Evolutionary conservation across 2,888 invertebrate genomes (phyloP), one percentile per base, ranked within the genome.

Genomic region (Monopis laevigella): DNA sequence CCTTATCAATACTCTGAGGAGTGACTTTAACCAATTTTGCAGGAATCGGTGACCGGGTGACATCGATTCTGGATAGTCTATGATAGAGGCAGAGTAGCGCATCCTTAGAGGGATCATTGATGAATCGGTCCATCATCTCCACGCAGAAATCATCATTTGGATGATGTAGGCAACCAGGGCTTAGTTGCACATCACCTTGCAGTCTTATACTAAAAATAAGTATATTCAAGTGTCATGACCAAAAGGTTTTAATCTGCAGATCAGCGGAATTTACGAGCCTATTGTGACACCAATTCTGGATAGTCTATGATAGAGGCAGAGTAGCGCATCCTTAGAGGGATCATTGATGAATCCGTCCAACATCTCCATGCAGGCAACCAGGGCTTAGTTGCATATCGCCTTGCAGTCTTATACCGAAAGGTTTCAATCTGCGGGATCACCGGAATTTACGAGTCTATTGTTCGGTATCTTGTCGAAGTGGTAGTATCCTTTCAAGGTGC

Each of bases 61-160:
- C 65, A 13, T 78, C 73, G 2, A 81, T 58, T 46, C 73, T 78
- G 0, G 72, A 69, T 39, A 83, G 46, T 43, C 77, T 78, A 45
- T 78, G 77, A 54, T 82, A 78, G 1, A 83, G 49, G 40, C 80
- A 75, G 27, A 81, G 63, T 71, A 83, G 70, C 3, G 83, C 78
- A 48, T 83, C 83, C 42, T 80, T 80, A 49, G 81, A 80, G 0
- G 77, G 70, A 44, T 81, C 80, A 48, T 80, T 72, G 46, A 82
- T 70, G 68, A 83, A 72, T 48, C 80, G 61, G 45, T 82, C 80
- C 36, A 71, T 74, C 0, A 71, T 75, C 45, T 78, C 74, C 0
- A 60, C 43, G 50, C 74, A 71, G 0, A 59, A 48, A 6, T 75
- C 77, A 32, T 77, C 70, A 8, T 58, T 51, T 0, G 70, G 65